phyloP scores from a whole-genome alignment of 64 coral and sea anemone species.

The Dendrophyllia cribrosa region DNA sequence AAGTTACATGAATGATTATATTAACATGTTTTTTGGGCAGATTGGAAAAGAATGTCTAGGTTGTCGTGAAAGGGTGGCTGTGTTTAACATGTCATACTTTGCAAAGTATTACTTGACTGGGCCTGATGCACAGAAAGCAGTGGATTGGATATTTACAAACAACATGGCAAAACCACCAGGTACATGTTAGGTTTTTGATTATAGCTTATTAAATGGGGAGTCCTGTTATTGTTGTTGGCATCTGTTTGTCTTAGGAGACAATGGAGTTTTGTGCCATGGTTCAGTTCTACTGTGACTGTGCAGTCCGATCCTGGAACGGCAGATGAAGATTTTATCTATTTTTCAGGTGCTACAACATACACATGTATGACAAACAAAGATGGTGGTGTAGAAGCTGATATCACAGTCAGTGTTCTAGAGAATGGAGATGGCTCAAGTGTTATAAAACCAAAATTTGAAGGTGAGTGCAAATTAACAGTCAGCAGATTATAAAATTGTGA shows the following conservation, averaged over 20 bases:
- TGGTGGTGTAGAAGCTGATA: constrained; percentile 91
- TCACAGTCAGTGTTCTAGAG: constrained; percentile 95
- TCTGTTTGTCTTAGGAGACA: too few relatives aligned
- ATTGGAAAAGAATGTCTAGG: constrained; percentile 87
- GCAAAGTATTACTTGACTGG: constrained; percentile 96
- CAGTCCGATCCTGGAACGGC: too few relatives aligned
- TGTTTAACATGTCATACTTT: constrained; percentile 99
- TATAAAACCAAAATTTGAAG: constrained; percentile 87
- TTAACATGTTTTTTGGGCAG: constrained; percentile 36
- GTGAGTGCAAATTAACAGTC: constrained; percentile 15
- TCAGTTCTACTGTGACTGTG: too few relatives aligned
- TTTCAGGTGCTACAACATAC: constrained; percentile 70
- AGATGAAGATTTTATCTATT: background rate
- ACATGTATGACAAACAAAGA: constrained; percentile 98
- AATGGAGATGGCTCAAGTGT: constrained; percentile 85
- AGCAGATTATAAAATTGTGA: too few relatives aligned
- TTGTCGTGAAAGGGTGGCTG: constrained; percentile 86
- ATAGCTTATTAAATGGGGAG: background rate
- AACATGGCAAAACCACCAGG: constrained; percentile 96
- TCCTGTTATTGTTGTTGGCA: too few relatives aligned
- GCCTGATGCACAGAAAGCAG: constrained; percentile 89
- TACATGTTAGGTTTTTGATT: background rate
- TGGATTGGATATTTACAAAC: constrained; percentile 97
- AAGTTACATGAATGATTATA: too few relatives aligned
- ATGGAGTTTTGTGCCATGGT: too few relatives aligned